Base-by-base conservation (phyloP, 2,888 invertebrate genomes). In the Diplazon laetatorius region DNA sequence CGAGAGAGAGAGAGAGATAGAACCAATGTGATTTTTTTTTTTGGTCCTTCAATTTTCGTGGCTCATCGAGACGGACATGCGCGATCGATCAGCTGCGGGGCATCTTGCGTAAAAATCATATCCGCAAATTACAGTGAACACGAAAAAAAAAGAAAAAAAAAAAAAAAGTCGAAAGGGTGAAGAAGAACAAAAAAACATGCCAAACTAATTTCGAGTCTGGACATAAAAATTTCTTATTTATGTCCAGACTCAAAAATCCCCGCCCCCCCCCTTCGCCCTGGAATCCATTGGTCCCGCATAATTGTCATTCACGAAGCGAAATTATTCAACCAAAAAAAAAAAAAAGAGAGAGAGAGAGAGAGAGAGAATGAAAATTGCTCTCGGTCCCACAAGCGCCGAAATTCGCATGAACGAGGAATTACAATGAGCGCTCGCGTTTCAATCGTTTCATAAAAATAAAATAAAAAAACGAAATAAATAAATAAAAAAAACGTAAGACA, bases 261-360 rank as follows among this genome's bases (percentile, higher is more conserved):
- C n/a, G n/a, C n/a, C n/a, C n/a, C n/a, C n/a, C n/a, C n/a, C n/a
- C n/a, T n/a, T n/a, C n/a, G n/a, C n/a, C n/a, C n/a, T n/a, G n/a
- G n/a, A n/a, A n/a, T n/a, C n/a, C n/a, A n/a, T n/a, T 74, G 70
- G 70, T 66, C 75, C 25, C 55, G 75, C n/a, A 60, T 75, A 70
- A 75, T 78, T 78, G 66, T 71, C 75, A 78, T 78, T 78, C 78
- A 37, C 55, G 9, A 46, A 50, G 39, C 62, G 71, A 62, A 62
- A 35, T 44, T n/a, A n/a, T n/a, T n/a, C n/a, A n/a, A 44, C 18
- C 55, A 16, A 48, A 25, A 44, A 30, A 30, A 30, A 30, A 30
- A 30, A 30, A 30, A 30, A 5, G 6, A 30, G 2, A 30, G 63
- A 44, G 55, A 14, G 35, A 9, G 18, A 20, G 63, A 65, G 50